Evolutionary conservation across 2,797 vertebrate genomes (phyloP).

Genomic region (Chrysolophus pictus): DNA sequence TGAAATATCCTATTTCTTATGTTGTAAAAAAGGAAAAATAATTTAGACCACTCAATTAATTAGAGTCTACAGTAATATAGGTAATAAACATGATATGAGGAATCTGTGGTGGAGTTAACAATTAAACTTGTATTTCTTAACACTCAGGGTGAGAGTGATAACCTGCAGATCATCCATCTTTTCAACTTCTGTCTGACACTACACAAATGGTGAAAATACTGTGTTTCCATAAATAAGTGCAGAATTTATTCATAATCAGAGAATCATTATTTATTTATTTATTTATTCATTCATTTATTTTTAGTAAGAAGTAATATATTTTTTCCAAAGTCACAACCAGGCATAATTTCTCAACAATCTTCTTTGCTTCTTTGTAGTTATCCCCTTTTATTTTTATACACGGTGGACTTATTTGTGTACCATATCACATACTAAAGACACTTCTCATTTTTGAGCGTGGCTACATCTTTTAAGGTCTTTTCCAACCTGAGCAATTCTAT

Average conservation of each 20-base stretch:
- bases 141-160: neutral
- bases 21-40: neutral
- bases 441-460: neutral
- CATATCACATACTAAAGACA: rapidly evolving
- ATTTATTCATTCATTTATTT: neutral
- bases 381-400: rapidly evolving
- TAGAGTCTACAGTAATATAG: neutral
- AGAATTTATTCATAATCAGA: neutral
- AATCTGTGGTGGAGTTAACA: neutral
- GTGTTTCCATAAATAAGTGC: neutral
- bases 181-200: neutral
- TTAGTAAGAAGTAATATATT: neutral
- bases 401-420: rapidly evolving
- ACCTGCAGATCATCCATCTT: neutral
- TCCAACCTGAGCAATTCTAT: too few relatives aligned
- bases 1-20: neutral
- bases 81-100: neutral
- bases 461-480: neutral
- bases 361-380: neutral
- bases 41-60: neutral
- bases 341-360: neutral
- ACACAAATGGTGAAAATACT: neutral
- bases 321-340: neutral
- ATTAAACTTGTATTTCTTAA: constrained; percentile 29
- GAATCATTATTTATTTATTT: neutral